phyloP scores from a whole-genome alignment of 1,140 invertebrate genomes.

The Calephelis virginiensis region DNA sequence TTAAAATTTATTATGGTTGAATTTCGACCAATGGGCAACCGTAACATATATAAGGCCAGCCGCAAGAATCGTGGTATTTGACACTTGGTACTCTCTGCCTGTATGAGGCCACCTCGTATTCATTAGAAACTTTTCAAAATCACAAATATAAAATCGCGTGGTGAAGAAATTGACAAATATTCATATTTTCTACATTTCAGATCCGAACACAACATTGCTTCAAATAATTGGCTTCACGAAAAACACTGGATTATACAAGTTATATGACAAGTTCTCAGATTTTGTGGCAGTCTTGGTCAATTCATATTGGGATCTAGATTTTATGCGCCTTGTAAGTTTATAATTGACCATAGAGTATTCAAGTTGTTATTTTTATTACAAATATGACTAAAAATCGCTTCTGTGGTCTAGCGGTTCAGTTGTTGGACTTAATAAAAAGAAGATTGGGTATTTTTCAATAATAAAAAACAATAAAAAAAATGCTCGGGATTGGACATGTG shows the following conservation, averaged over 20 bases:
- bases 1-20: too few species aligned
- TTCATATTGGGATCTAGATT: slow-evolving; percentile 68
- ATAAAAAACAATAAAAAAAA: too few species aligned
- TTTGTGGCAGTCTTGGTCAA: slow-evolving; percentile 60
- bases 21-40: too few species aligned
- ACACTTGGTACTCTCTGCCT: too few species aligned
- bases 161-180: background rate
- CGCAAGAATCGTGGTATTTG: too few species aligned
- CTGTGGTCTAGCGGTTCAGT: too few species aligned
- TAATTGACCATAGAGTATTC: background rate
- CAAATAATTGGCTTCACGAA: slow-evolving; percentile 67
- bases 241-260: slow-evolving; percentile 56
- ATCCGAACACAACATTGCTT: slow-evolving; percentile 52
- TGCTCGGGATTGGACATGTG: too few species aligned
- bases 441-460: too few species aligned
- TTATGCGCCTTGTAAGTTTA: slow-evolving; percentile 64
- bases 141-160: background rate
- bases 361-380: background rate
- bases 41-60: too few species aligned
- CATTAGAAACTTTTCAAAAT: background rate
- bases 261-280: slow-evolving; percentile 64
- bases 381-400: too few species aligned
- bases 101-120: too few species aligned
- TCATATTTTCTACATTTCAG: slow-evolving; percentile 41
- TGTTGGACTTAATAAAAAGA: too few species aligned